Percentiles rank a stretch among this genome's conserved stretches.
These are phyloP conservation scores for Pygathrix nemaeus DNA, from an alignment of 2,113 vertebrate species.

Conservation along the genomic window DNA sequence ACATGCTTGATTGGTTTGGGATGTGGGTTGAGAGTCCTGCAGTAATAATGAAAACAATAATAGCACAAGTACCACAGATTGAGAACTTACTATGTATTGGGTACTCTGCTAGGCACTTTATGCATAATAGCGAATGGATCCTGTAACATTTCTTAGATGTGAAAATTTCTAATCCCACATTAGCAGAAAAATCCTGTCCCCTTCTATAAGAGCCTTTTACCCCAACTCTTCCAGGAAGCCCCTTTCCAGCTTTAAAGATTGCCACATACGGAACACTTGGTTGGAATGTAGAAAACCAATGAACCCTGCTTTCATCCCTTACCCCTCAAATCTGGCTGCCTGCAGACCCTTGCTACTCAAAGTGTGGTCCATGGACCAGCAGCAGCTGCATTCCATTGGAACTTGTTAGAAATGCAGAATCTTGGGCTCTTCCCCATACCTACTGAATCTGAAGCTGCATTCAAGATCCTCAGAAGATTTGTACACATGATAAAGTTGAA, in stretches of 20 bases:
- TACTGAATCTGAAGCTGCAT: neutral
- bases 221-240: neutral
- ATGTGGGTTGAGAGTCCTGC: neutral
- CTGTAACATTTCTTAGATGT: neutral
- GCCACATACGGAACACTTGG: neutral
- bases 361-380: neutral
- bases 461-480: neutral
- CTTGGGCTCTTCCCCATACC: neutral
- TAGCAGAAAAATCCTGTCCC: neutral
- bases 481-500: neutral
- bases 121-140: neutral
- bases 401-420: neutral
- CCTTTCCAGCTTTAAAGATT: neutral
- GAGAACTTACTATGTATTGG: neutral
- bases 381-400: neutral
- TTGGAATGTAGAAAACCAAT: neutral
- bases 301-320: neutral
- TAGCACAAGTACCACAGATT: neutral
- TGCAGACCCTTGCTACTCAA: neutral
- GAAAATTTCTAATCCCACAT: neutral
- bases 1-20: neutral
- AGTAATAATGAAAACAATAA: neutral
- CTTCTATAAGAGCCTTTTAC: neutral
- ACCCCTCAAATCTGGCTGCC: neutral
- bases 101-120: neutral